These are phyloP conservation scores for Agrotis clavis DNA, from an alignment of 2,888 invertebrate genomes.

Conservation along the genomic window DNA sequence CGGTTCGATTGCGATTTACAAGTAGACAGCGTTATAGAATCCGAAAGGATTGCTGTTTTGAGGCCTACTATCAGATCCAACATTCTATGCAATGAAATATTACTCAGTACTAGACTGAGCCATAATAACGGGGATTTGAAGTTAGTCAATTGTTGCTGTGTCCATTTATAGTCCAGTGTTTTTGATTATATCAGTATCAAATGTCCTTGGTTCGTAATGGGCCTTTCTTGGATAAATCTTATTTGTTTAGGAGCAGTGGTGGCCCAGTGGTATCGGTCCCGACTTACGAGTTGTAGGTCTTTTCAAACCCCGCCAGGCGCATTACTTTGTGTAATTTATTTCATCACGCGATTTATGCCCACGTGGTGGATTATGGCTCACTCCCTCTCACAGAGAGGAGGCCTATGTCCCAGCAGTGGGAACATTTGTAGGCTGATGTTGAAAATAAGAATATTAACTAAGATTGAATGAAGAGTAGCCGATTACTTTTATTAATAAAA, in stretches of 20 bases:
- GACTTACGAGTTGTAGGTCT: too few relatives aligned
- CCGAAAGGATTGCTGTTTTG: slow-evolving; percentile 65
- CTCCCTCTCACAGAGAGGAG: too few relatives aligned
- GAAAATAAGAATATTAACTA: too few relatives aligned
- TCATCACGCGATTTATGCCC: too few relatives aligned
- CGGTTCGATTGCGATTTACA: slow-evolving; percentile 74
- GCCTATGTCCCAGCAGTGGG: too few relatives aligned
- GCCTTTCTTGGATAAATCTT: slow-evolving; percentile 37
- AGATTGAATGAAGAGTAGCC: neutral
- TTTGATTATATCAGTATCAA: slow-evolving; percentile 49
- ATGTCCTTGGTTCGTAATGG: slow-evolving; percentile 38
- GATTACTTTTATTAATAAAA: neutral
- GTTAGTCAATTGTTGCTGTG: slow-evolving; percentile 38
- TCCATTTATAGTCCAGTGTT: slow-evolving; percentile 34
- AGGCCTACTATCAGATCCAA: slow-evolving; percentile 63
- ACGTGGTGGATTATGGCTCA: neutral
- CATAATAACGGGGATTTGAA: slow-evolving; percentile 50
- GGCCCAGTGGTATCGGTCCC: too few relatives aligned
- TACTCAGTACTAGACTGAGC: slow-evolving; percentile 23
- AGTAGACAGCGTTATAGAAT: slow-evolving; percentile 59
- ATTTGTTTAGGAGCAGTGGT: slow-evolving; percentile 12
- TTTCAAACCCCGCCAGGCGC: too few relatives aligned
- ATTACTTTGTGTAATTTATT: too few relatives aligned
- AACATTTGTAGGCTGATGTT: too few relatives aligned
- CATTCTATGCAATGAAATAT: slow-evolving; percentile 52